Evolutionary conservation across 2,113 vertebrate genomes (phyloP).

Genomic region (Calonectris borealis): DNA sequence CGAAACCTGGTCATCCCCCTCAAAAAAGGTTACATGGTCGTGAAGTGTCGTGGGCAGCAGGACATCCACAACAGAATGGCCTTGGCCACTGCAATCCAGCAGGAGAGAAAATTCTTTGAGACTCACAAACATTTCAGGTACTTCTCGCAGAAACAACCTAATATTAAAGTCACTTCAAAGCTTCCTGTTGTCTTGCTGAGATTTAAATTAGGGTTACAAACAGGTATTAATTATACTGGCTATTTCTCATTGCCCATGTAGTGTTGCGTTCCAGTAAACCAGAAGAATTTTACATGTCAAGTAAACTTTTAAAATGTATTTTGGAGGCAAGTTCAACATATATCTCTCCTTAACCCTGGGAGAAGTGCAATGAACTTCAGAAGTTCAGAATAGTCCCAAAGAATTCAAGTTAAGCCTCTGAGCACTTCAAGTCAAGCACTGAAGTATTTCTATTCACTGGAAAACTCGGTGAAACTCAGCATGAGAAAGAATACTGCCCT

Average conservation of each 20-base stretch:
- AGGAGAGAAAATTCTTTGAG: conserved; percentile 81
- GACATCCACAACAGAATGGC: conserved; percentile 71
- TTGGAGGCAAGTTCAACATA: background rate
- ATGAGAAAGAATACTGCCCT: background rate
- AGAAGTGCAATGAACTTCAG: background rate
- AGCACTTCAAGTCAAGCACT: background rate
- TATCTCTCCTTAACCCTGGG: background rate
- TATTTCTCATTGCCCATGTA: background rate
- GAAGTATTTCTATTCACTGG: background rate
- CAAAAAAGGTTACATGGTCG: conserved; percentile 90
- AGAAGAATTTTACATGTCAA: background rate
- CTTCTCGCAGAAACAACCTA: background rate
- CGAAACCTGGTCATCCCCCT: conserved; percentile 78
- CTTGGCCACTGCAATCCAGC: conserved; percentile 75
- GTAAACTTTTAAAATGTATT: background rate
- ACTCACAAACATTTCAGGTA: conserved; percentile 79
- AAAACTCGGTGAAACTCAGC: background rate
- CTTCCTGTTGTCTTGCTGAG: background rate
- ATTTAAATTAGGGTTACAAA: background rate
- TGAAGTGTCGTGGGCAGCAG: conserved; percentile 87
- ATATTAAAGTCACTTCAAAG: background rate
- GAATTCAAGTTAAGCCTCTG: background rate
- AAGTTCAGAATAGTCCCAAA: background rate
- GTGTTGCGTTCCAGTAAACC: background rate
- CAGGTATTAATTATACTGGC: fast-evolving